These are phyloP conservation scores for Oreotrochilus melanogaster DNA, from an alignment of 2,113 vertebrate species.

Conservation along the genomic window DNA sequence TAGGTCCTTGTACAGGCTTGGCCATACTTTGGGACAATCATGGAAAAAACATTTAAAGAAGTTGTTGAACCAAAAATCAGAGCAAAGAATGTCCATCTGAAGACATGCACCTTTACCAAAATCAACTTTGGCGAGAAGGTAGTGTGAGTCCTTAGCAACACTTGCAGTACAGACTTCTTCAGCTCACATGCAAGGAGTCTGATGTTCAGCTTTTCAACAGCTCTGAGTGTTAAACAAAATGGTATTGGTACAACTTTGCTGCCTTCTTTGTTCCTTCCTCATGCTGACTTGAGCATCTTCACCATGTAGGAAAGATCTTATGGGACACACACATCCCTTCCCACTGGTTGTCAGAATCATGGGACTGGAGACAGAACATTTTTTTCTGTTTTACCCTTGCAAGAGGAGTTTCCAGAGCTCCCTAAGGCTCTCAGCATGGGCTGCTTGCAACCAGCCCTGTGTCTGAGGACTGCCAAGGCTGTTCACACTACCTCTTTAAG, in stretches of 20 bases:
- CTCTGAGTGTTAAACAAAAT: not conserved
- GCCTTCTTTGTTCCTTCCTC: not conserved
- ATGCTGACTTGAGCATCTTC: not conserved
- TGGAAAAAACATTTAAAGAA: slow-evolving; percentile 91
- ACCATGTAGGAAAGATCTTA: rapidly evolving
- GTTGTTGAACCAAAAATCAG: slow-evolving; percentile 86
- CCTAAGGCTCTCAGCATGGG: not conserved
- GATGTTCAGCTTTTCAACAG: not conserved
- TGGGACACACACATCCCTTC: not conserved
- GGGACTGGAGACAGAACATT: not conserved
- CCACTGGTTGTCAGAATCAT: not conserved
- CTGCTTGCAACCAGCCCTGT: not conserved
- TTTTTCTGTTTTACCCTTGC: not conserved
- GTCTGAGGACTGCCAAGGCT: not conserved
- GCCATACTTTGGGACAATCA: slow-evolving; percentile 92
- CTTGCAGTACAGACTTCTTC: not conserved
- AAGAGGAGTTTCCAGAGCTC: not conserved
- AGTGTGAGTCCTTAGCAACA: not conserved
- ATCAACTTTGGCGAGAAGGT: slow-evolving; percentile 92
- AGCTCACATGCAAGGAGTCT: not conserved
- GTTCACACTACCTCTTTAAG: not conserved
- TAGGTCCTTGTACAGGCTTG: slow-evolving; percentile 92
- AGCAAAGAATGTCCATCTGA: slow-evolving; percentile 84
- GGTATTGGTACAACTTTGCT: not conserved
- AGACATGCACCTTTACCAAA: slow-evolving; percentile 91